Base-by-base conservation (phyloP, 1,140 invertebrate genomes). In the Rhynchophorus ferrugineus region DNA sequence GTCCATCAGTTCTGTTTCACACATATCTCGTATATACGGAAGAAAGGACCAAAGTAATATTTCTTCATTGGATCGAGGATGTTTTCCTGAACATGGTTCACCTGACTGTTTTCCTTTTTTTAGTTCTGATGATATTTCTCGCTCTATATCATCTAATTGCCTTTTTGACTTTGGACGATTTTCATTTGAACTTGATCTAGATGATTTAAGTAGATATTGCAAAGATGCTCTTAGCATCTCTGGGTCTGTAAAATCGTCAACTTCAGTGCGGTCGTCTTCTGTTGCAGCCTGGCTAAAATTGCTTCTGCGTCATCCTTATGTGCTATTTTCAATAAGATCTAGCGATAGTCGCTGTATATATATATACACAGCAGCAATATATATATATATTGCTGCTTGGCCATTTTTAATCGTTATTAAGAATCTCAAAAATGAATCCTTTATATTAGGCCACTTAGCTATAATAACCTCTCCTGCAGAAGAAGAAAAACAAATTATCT, bases 271-370 rank as follows among this genome's bases (percentile, higher is more conserved):
- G 19, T 42, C 14, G 21, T 19, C 42, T 41, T 16, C 33, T 45
- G 16, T 45, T 20, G 3, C 35, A 19, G 21, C 37, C 37, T 42
- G 35, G 21, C 36, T 52, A 45, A 37, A 52, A 46, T 52, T 52
- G 20, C 11, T 57, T 48, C 59, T 49, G 60, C 56, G 37, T 55
- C 54, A 57, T 55, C 56, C 43, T 62, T 60, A 49, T 50, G 49
- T 49, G 45, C 52, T 43, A 41, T 57, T 51, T 61, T 47, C 56
- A 56, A 51, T 22, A 49, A 38, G 56, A 56, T 56, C 38, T 50
- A 49, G 22, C 42, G 46, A 42, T 53, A 42, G 19, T 8, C 9
- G 39, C 41, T 46, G 46, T 52, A 47, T 55, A 54, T 54, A 59
- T 53, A 46, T n/a, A n/a, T n/a, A n/a, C n/a, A n/a, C n/a, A n/a